A percentile compares a stretch with the other conserved stretches of the same genome.
Evolutionary conservation across 2,888 invertebrate genomes (phyloP).

Genomic region (Agonopterix alstromeriana): DNA sequence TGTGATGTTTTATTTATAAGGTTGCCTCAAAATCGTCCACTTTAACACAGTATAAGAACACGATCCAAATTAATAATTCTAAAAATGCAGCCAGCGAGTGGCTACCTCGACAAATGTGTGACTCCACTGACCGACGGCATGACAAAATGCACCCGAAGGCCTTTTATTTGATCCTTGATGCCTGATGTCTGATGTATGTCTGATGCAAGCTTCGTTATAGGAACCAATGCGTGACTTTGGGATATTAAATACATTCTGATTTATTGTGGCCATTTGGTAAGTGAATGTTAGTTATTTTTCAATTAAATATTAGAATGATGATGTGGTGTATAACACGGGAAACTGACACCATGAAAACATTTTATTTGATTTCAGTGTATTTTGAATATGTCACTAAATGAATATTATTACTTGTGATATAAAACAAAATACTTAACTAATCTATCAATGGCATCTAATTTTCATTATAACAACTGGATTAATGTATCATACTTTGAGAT

Average conservation of each 20-base stretch:
- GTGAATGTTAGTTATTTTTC: too few species aligned
- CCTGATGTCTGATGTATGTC: background rate
- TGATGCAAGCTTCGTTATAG: too few species aligned
- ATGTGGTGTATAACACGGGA: too few species aligned
- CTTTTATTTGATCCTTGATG: conserved; percentile 25
- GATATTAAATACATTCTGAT: too few species aligned
- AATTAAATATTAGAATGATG: too few species aligned
- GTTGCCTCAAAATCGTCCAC: conserved; percentile 58
- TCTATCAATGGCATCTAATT: conserved; percentile 5
- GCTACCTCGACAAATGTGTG: conserved; percentile 46
- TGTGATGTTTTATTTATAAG: conserved; percentile 67
- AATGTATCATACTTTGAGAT: conserved; percentile 13
- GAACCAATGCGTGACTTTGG: too few species aligned
- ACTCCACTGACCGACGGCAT: conserved; percentile 32
- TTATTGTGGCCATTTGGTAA: too few species aligned
- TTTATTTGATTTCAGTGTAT: too few species aligned
- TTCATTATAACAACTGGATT: conserved; percentile 10
- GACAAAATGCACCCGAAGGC: conserved; percentile 37
- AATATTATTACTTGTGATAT: too few species aligned
- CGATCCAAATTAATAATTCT: conserved; percentile 70
- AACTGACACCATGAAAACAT: too few species aligned
- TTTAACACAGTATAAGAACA: conserved; percentile 67
- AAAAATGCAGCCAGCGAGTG: conserved; percentile 61
- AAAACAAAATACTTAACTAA: too few species aligned
- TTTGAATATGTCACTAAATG: too few species aligned